These are phyloP conservation scores for Solenopsis invicta DNA, from an alignment of 1,140 invertebrate genomes.

Conservation along the genomic window DNA sequence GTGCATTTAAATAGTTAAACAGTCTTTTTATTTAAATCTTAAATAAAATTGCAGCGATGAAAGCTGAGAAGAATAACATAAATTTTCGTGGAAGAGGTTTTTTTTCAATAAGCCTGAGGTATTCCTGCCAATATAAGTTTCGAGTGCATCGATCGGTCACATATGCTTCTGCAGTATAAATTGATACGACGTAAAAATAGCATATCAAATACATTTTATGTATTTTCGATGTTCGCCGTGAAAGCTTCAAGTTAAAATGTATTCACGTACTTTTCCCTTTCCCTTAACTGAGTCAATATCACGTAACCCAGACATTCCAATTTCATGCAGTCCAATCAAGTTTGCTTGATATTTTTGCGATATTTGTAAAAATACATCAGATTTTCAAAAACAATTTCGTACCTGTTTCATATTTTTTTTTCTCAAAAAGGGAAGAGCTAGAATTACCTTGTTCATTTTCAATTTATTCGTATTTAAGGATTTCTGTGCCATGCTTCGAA, in stretches of 20 bases:
- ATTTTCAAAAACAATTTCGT: not conserved
- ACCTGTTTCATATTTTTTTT: not conserved
- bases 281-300: constrained; percentile 39
- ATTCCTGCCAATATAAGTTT: constrained; percentile 2
- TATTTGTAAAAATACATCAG: not conserved
- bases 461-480: no score
- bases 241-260: constrained; percentile 33
- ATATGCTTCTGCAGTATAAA: constrained; percentile 32
- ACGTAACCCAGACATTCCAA: constrained; percentile 2
- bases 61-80: not conserved
- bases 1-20: not conserved
- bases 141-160: constrained; percentile 7
- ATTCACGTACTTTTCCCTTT: constrained; percentile 6
- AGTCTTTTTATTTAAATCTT: not conserved
- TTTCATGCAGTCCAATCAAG: constrained; percentile 31
- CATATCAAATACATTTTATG: constrained; percentile 38
- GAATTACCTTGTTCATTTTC: not conserved
- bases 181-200: constrained; percentile 43
- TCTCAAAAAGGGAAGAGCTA: not conserved
- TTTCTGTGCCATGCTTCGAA: no score
- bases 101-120: constrained; percentile 21
- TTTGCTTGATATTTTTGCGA: constrained; percentile 20
- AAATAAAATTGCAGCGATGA: not conserved
- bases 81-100: not conserved
- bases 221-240: constrained; percentile 15